Evolutionary conservation across 2,888 invertebrate species (phyloP).

Genomic region (Apamea crenata): DNA sequence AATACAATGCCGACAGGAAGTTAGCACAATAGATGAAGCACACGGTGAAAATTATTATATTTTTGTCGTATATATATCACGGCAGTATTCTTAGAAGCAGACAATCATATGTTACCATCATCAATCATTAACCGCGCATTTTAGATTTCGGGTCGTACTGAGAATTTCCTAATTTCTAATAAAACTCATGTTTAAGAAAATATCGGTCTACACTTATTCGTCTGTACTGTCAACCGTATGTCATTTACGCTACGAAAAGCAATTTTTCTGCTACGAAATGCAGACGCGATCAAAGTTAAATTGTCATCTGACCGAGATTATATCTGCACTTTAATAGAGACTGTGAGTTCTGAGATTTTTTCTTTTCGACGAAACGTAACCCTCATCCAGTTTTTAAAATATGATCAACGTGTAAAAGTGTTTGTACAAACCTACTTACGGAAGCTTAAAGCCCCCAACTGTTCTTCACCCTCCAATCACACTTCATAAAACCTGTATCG

Average conservation of each 20-base stretch:
- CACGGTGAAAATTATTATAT: not conserved
- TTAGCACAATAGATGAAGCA: not conserved
- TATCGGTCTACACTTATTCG: not conserved
- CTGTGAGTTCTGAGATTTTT: not conserved
- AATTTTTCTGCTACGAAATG: no score
- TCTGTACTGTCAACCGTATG: not conserved
- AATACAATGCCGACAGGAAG: conserved; percentile 18
- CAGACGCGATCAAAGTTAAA: not conserved
- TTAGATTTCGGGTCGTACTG: no score
- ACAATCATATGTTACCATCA: not conserved
- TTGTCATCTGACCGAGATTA: not conserved
- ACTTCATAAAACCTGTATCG: conserved; percentile 30
- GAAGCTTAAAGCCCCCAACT: not conserved
- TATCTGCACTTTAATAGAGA: not conserved
- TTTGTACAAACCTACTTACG: not conserved
- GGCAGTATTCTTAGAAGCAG: not conserved
- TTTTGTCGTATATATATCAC: not conserved
- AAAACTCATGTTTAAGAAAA: not conserved
- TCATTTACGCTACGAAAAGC: no score
- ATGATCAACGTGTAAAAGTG: not conserved
- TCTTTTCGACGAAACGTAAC: not conserved
- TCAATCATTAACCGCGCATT: no score
- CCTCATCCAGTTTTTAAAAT: not conserved
- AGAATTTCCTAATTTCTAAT: not conserved
- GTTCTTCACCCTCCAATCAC: conserved; percentile 2